These are phyloP conservation scores for Drosophila buzzatii DNA, from an alignment of 2,888 invertebrate species.

Conservation along the genomic window DNA sequence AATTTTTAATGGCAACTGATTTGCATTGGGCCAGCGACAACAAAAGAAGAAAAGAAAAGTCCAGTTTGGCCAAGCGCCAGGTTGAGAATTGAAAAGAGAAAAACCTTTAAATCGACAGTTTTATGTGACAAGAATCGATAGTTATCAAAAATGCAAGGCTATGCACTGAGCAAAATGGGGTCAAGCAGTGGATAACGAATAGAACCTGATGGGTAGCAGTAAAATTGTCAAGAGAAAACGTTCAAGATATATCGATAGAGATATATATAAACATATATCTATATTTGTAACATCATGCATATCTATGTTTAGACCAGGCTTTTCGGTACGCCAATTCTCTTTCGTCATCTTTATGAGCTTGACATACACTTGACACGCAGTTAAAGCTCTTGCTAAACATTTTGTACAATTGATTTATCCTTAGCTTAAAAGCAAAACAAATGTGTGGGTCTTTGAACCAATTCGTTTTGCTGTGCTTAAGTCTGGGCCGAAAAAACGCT, in stretches of 20 bases:
- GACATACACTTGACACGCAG: neutral
- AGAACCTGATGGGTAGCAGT: neutral
- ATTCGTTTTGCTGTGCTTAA: neutral
- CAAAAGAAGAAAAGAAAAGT: conserved; percentile 14
- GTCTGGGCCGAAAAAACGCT: neutral
- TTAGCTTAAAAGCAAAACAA: neutral
- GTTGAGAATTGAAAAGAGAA: neutral
- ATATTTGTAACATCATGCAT: neutral
- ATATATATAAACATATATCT: neutral
- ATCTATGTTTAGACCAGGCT: neutral
- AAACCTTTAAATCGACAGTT: conserved; percentile 25
- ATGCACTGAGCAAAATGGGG: conserved; percentile 14
- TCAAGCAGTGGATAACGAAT: conserved; percentile 38
- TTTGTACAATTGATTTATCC: neutral
- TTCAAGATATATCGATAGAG: neutral
- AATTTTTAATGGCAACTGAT: conserved; percentile 41
- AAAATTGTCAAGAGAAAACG: neutral
- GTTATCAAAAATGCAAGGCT: conserved; percentile 39
- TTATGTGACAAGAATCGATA: conserved; percentile 40
- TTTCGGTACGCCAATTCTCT: conserved; percentile 24
- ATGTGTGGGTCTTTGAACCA: neutral
- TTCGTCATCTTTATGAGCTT: neutral
- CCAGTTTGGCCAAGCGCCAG: conserved; percentile 37
- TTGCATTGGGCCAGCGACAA: conserved; percentile 25
- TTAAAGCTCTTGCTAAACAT: neutral